Conservation (phyloP, 2,113 vertebrate genomes). For the Coracopsis vasa region DNA sequence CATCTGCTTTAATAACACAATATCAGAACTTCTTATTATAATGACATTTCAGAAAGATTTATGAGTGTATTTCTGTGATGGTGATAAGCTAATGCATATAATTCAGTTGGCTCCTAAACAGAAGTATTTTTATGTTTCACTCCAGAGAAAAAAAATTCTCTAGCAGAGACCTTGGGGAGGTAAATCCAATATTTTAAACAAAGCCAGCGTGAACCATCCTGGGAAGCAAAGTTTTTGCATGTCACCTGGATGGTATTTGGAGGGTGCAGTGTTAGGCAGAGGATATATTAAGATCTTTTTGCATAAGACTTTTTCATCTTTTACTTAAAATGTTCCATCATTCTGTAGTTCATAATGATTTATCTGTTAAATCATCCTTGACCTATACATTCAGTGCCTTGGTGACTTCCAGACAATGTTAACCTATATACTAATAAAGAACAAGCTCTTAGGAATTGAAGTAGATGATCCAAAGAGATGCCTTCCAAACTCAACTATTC, state of each 20-base stretch:
- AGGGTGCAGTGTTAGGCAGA: neutral
- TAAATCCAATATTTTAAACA: neutral
- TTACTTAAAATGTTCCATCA: neutral
- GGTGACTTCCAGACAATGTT: neutral
- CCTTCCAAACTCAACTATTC: neutral
- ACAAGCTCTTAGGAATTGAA: neutral
- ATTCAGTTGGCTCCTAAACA: neutral
- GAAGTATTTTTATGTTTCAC: neutral
- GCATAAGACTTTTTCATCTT: neutral
- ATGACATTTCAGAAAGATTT: conserved; percentile 7
- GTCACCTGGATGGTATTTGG: neutral
- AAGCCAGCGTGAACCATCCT: neutral
- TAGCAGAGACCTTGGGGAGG: neutral
- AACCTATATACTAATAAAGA: neutral
- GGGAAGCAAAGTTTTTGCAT: neutral
- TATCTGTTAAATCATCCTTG: neutral
- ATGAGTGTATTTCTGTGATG: neutral
- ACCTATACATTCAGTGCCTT: neutral
- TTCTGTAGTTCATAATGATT: neutral
- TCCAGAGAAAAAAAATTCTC: neutral
- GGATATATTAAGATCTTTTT: neutral
- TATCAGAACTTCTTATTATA: conserved; percentile 10
- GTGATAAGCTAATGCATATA: neutral
- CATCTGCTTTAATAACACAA: conserved; percentile 1
- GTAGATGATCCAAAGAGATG: neutral